phyloP scores from a whole-genome alignment of 2,113 vertebrate genomes.

The Columbina picui region DNA sequence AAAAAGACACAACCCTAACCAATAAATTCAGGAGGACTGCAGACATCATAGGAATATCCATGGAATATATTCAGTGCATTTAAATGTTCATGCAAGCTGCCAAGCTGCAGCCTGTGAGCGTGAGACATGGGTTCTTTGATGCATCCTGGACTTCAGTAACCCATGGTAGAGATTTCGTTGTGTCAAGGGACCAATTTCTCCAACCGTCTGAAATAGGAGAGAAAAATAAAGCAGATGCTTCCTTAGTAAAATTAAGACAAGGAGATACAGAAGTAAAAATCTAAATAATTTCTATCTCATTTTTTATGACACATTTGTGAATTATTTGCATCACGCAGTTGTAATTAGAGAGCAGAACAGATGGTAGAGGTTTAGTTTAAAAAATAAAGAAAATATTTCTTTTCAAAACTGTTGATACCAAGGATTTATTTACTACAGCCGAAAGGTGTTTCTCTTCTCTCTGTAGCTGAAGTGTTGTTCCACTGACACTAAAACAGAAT shows the following conservation, averaged over 20 bases:
- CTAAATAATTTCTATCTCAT: not conserved
- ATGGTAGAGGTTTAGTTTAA: slow-evolving; percentile 7
- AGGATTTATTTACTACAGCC: not conserved
- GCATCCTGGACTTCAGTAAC: not conserved
- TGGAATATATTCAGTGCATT: not conserved
- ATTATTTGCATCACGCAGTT: slow-evolving; percentile 16
- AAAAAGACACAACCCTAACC: not conserved
- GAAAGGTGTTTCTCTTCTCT: not conserved
- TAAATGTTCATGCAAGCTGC: not conserved
- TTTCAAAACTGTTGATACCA: not conserved
- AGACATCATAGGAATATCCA: not conserved
- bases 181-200: not conserved
- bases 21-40: not conserved
- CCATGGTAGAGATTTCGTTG: not conserved
- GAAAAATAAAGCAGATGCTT: slow-evolving; percentile 23
- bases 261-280: not conserved
- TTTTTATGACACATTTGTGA: slow-evolving; percentile 21
- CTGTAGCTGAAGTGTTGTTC: not conserved
- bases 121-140: not conserved
- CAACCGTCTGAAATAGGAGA: not conserved
- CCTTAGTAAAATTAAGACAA: not conserved
- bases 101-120: not conserved
- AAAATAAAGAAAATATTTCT: slow-evolving; percentile 50
- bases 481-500: not conserved
- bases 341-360: slow-evolving; percentile 47